Evolutionary conservation across 2,797 vertebrate genomes (phyloP), one percentile per base, ranked within the genome.

Genomic region (Trematomus bernacchii): DNA sequence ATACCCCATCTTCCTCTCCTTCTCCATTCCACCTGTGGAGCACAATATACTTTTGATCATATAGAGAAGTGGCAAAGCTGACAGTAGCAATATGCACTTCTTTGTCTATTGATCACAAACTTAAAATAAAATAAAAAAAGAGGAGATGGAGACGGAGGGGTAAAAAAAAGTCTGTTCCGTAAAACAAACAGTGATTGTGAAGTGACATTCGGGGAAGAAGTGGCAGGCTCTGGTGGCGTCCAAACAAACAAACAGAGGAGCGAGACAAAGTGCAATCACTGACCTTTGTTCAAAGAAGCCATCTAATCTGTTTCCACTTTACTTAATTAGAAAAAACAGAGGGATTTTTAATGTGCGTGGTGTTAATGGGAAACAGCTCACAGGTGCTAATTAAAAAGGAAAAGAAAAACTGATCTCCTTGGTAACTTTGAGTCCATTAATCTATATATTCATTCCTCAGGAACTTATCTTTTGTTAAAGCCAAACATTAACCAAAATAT

Each of bases 291-390:
- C 94, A 95, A 95, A 95, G 94, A 91, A 91, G 87, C 90, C 85
- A 92, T 95, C 93, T 95, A 94, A 95, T 95, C 94, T 95, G 93
- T 94, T 94, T 94, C 92, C 94, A 95, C 95, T 95, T 95, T 94
- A 93, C 93, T 93, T 95, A 95, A 95, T 95, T 94, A 95, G 94
- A 94, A 95, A 93, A 93, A 93, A 85, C 91, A 84, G 87, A 91
- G 88, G 86, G 91, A 93, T 93, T 94, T 94, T 94, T 94, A 93
- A 94, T 92, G 92, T 90, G 91, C 79, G 51, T 85, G 71, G 94
- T 94, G 94, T 94, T 95, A 95, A 95, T 95, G 93, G 93, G 90
- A 95, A 95, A 93, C 93, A 94, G 89, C 94, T 94, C 90, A 83
- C 91, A 95, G 94, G 95, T 95, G 94, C 92, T 94, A 96, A 96